phyloP scores from a whole-genome alignment of 2,888 invertebrate species.

The Cylloceria caligata region DNA sequence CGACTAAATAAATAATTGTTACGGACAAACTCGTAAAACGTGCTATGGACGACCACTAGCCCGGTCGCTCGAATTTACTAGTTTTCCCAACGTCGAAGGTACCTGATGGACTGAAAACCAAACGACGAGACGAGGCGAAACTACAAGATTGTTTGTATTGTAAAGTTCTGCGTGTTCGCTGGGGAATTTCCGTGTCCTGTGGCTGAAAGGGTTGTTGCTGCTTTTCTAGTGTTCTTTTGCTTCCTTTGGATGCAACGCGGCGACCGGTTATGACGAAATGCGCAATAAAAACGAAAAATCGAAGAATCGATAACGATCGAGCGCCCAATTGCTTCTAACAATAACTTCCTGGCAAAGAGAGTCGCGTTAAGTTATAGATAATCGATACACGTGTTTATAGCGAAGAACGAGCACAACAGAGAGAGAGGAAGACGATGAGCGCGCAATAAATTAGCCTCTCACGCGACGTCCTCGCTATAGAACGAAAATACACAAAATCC shows the following conservation, averaged over 20 bases:
- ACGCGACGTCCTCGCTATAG: too few species aligned
- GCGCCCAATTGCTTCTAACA: slow-evolving; percentile 23
- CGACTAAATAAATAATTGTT: slow-evolving; percentile 45
- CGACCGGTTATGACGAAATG: slow-evolving; percentile 13
- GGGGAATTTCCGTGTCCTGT: slow-evolving; percentile 33
- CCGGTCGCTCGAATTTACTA: slow-evolving; percentile 70
- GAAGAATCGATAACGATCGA: slow-evolving; percentile 13
- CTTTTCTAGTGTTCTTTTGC: slow-evolving; percentile 38
- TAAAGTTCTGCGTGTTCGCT: slow-evolving; percentile 42
- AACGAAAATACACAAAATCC: slow-evolving; percentile 12
- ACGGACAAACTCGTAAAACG: slow-evolving; percentile 62
- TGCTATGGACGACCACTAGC: slow-evolving; percentile 61
- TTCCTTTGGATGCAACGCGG: slow-evolving; percentile 22
- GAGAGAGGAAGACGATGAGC: slow-evolving; percentile 9
- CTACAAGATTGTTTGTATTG: slow-evolving; percentile 64
- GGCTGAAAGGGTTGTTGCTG: background rate
- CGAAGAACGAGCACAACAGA: background rate
- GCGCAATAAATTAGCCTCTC: slow-evolving; percentile 53
- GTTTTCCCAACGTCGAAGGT: slow-evolving; percentile 80
- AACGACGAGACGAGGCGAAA: slow-evolving; percentile 71
- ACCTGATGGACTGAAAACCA: slow-evolving; percentile 80
- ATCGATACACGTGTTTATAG: slow-evolving; percentile 5
- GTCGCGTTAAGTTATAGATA: background rate
- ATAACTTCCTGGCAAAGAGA: slow-evolving; percentile 8
- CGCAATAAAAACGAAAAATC: slow-evolving; percentile 33